Evolutionary conservation across 2,888 invertebrate genomes (phyloP).

Genomic region (Cryptocheilus praepositus): DNA sequence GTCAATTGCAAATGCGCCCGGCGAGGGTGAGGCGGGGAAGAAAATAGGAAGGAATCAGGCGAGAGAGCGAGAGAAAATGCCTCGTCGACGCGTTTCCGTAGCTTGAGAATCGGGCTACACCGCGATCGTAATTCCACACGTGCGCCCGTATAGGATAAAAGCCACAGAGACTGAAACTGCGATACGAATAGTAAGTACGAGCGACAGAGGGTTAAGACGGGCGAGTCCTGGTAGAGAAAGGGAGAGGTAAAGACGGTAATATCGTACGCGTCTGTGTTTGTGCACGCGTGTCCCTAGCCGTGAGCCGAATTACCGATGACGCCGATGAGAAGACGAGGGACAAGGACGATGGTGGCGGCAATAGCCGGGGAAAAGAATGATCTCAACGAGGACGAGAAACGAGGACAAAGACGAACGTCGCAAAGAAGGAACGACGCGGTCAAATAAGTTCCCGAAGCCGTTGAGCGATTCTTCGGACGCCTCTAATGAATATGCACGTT

Average conservation of each 20-base stretch:
- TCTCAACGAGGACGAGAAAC: no score
- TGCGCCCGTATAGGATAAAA: constrained; percentile 29
- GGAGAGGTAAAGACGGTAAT: neutral
- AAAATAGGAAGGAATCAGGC: neutral
- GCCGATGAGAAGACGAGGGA: constrained; percentile 12
- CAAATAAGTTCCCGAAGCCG: neutral
- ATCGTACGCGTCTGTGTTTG: constrained; percentile 1
- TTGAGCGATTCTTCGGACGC: constrained; percentile 11
- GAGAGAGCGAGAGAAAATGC: constrained; percentile 1
- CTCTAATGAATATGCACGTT: constrained; percentile 18
- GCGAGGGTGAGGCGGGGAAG: neutral
- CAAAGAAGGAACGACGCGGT: no score
- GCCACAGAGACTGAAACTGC: constrained; percentile 21
- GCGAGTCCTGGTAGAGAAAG: neutral
- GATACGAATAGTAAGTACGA: constrained; percentile 32
- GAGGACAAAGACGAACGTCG: no score
- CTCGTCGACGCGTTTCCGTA: constrained; percentile 5
- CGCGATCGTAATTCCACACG: constrained; percentile 32
- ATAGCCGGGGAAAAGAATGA: constrained; percentile 2
- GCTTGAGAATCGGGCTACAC: neutral
- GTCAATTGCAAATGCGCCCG: no score
- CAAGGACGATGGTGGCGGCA: constrained; percentile 26
- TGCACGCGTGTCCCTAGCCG: constrained; percentile 27
- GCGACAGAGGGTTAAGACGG: constrained; percentile 4
- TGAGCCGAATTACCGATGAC: constrained; percentile 42